These are phyloP conservation scores for Ferrisia virgata DNA, from an alignment of 2,888 invertebrate genomes.

Conservation along the genomic window DNA sequence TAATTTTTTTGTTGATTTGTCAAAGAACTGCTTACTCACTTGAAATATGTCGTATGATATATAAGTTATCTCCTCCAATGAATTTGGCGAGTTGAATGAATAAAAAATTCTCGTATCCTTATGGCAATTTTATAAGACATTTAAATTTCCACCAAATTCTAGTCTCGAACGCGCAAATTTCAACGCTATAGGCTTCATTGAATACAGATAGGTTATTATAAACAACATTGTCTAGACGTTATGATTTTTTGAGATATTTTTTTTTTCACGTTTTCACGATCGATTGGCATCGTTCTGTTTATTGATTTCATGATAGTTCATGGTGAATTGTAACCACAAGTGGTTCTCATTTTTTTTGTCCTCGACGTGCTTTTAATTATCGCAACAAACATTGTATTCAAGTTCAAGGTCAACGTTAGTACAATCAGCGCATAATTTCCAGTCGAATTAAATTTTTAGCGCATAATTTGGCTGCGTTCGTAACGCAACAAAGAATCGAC, in stretches of 20 bases:
- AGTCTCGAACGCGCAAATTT: not conserved
- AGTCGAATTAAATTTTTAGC: slow-evolving; percentile 22
- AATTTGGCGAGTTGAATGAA: not conserved
- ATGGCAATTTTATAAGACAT: not conserved
- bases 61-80: too few relatives aligned
- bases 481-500: slow-evolving; percentile 22
- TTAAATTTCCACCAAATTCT: not conserved
- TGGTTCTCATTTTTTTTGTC: slow-evolving; percentile 20
- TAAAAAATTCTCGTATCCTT: not conserved
- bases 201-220: slow-evolving; percentile 4
- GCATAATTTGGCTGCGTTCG: slow-evolving; percentile 23
- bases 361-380: slow-evolving; percentile 28
- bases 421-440: slow-evolving; percentile 18
- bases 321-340: slow-evolving; percentile 32
- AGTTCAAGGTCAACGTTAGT: slow-evolving; percentile 13
- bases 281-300: slow-evolving; percentile 20
- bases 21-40: too few relatives aligned
- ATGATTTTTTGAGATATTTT: slow-evolving; percentile 2
- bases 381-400: slow-evolving; percentile 10
- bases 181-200: not conserved
- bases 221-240: slow-evolving; percentile 29
- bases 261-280: slow-evolving; percentile 22
- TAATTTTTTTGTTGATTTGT: too few relatives aligned
- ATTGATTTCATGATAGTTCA: slow-evolving; percentile 16
- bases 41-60: too few relatives aligned